Conservation (phyloP, 2,797 vertebrate species). For the Lagodon rhomboides region DNA sequence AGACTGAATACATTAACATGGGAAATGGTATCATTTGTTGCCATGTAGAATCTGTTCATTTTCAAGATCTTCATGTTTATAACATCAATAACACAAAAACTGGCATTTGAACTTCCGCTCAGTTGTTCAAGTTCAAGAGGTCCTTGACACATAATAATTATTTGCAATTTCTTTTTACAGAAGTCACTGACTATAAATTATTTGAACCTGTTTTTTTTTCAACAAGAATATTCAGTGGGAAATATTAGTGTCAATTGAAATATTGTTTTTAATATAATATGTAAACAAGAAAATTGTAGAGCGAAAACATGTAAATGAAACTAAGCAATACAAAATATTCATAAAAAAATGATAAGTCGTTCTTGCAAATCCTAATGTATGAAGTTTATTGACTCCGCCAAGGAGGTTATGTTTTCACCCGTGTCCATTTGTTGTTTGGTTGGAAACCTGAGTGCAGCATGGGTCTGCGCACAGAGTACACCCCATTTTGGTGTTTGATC, state of each 20-base stretch:
- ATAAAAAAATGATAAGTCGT: background rate
- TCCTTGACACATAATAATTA: background rate
- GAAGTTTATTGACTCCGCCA: background rate
- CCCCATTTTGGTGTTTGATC: too few relatives aligned
- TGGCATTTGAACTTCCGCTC: background rate
- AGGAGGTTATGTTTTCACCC: too few relatives aligned
- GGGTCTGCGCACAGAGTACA: too few relatives aligned
- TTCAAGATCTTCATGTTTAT: background rate
- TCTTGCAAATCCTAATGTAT: background rate
- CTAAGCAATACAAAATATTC: background rate
- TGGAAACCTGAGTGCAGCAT: too few relatives aligned
- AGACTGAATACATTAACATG: constrained; percentile 58
- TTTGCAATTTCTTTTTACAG: background rate
- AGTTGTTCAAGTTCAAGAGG: background rate
- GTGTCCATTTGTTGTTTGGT: too few relatives aligned
- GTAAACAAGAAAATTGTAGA: background rate
- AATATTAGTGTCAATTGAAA: background rate
- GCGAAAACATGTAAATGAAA: background rate
- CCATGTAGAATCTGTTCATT: background rate
- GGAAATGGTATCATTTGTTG: constrained; percentile 12
- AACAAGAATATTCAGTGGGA: background rate
- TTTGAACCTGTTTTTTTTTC: background rate
- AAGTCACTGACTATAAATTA: background rate
- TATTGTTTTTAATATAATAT: background rate
- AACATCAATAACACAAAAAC: background rate